Evolutionary conservation across 2,888 invertebrate genomes (phyloP).

Genomic region (Baccha elongata): DNA sequence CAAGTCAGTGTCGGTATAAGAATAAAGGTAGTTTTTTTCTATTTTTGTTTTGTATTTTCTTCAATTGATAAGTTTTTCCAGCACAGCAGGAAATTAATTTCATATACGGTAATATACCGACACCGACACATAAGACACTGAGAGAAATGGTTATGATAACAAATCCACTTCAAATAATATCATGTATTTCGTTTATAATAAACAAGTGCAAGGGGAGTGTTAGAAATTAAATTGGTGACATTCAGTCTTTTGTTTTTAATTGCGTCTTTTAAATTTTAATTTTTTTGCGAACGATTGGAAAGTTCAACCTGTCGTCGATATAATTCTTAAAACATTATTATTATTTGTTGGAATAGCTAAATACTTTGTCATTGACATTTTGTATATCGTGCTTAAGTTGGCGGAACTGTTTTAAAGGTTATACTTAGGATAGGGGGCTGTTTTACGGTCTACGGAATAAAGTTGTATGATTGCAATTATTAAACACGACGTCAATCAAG

Average conservation of each 20-base stretch:
- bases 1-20: conserved; percentile 23
- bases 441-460: conserved; percentile 49
- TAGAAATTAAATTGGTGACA: background rate
- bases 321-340: conserved; percentile 19
- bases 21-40: conserved; percentile 11
- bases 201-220: background rate
- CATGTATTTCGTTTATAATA: no score
- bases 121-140: no score
- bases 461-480: conserved; percentile 50
- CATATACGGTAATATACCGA: background rate
- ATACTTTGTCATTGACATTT: conserved; percentile 19
- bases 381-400: conserved; percentile 2
- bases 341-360: background rate
- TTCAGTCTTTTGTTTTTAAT: background rate
- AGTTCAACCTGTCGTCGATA: conserved; percentile 3
- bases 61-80: conserved; percentile 63
- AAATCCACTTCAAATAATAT: conserved; percentile 16
- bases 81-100: conserved; percentile 47
- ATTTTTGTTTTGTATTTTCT: conserved; percentile 17
- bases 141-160: conserved; percentile 1
- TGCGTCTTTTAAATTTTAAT: background rate
- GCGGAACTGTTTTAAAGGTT: conserved; percentile 27
- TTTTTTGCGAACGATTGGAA: conserved; percentile 11
- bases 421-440: conserved; percentile 42
- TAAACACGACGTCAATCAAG: conserved; percentile 37